Evolutionary conservation across 2,797 vertebrate species (phyloP).

Genomic region (Coluber constrictor): DNA sequence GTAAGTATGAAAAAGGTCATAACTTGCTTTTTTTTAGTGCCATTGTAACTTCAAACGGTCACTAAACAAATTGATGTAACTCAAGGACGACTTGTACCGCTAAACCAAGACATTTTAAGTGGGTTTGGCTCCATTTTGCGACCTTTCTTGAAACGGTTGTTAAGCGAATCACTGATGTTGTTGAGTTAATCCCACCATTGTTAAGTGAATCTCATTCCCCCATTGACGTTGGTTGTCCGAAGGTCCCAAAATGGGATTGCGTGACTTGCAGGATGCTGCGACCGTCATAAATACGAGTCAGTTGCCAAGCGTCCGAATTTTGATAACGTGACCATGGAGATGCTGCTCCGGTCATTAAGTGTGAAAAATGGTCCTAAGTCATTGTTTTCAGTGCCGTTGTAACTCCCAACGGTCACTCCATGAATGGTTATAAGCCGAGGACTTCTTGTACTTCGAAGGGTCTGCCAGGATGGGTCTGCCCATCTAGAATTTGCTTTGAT

Average conservation of each 20-base stretch:
- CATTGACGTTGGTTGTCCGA: not conserved
- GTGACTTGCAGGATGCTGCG: rapidly evolving
- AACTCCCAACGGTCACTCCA: not conserved
- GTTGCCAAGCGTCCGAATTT: not conserved
- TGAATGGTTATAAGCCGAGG: too few relatives aligned
- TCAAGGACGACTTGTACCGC: not conserved
- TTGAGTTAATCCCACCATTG: not conserved
- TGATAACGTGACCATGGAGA: too few relatives aligned
- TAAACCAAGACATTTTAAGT: not conserved
- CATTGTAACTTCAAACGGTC: rapidly evolving
- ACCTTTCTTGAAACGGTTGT: not conserved
- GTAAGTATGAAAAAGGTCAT: not conserved
- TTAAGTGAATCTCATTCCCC: not conserved
- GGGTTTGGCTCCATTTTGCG: not conserved
- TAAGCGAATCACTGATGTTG: not conserved
- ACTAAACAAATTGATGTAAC: not conserved
- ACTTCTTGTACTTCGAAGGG: too few relatives aligned
- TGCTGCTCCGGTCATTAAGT: rapidly evolving
- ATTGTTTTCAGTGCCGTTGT: not conserved
- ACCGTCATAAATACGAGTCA: not conserved
- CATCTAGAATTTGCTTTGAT: not conserved
- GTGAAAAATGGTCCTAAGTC: not conserved
- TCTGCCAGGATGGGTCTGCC: too few relatives aligned
- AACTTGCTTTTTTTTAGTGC: not conserved
- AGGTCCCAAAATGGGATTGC: not conserved